Evolutionary conservation across 2,113 vertebrate genomes (phyloP), one percentile per base, ranked within the genome.

Genomic region (Calyptommatus sinebrachiatus): DNA sequence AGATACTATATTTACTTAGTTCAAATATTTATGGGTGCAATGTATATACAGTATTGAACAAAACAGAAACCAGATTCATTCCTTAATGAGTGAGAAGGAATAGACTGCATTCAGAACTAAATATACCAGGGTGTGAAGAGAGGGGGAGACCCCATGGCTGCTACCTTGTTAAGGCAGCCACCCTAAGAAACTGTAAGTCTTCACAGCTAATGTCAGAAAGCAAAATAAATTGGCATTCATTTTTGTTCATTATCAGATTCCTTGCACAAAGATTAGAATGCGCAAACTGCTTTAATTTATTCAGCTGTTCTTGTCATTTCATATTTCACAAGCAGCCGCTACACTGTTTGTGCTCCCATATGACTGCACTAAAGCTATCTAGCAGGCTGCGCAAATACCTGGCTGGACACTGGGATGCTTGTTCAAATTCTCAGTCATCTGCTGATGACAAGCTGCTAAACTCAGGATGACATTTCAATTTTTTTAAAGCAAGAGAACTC

Each of bases 41-140:
- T 87, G 89, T 92, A 91, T 93, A 91, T 93, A 93, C 91, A 93
- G 72, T 86, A 93, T 89, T 85, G 91, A 89, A 92, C 89, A 91
- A 90, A 93, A 92, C 91, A 92, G 88, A 92, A 92, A 93, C 89
- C 91, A 92, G 91, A 91, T 92, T 93, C 88, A 89, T 91, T 91
- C 87, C 84, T 88, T 92, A 91, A 91, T 89, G 90, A 92, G 84
- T 71, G 82, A 89, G 85, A 86, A 91, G 89, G 85, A 90, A 90
- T 92, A 88, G 85, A 83, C 89, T 88, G 87, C 68, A 57, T 80
- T 89, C 73, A 88, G 82, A 78, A 83, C 48, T 88, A 90, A 90
- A 91, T 81, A 80, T 76, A 79, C 72, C 66, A 81, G 4, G 86
- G 74, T 26, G 48, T 86, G 67, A 88, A 84, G n/a, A 41, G 28